Conservation (phyloP, 2,888 invertebrate species). For the Crocallis elinguaria region DNA sequence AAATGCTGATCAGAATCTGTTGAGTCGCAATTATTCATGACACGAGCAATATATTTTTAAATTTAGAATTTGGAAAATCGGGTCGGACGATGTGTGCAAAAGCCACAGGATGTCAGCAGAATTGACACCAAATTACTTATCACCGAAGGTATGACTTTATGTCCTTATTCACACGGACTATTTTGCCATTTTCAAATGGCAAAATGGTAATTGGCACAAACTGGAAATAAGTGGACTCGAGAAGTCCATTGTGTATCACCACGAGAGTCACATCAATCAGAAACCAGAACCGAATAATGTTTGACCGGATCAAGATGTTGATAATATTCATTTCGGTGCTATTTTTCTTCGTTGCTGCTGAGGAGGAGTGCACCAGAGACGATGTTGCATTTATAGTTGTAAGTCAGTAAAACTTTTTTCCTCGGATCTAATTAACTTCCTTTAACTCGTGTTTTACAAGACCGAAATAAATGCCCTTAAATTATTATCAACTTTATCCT, state of each 20-base stretch:
- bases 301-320: slow-evolving; percentile 29
- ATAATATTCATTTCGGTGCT: slow-evolving; percentile 20
- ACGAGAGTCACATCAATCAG: slow-evolving; percentile 24
- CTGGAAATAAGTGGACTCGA: slow-evolving; percentile 30
- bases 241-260: slow-evolving; percentile 27
- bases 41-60: too few relatives aligned
- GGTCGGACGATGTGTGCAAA: slow-evolving; percentile 7
- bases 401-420: too few relatives aligned
- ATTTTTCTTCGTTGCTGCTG: slow-evolving; percentile 14
- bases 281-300: slow-evolving; percentile 34
- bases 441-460: too few relatives aligned
- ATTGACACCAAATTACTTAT: slow-evolving; percentile 4
- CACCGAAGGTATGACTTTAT: slow-evolving; percentile 5
- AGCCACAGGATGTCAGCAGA: slow-evolving; percentile 14
- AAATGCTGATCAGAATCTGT: too few relatives aligned
- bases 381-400: slow-evolving; percentile 11
- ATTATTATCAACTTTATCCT: too few relatives aligned
- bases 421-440: too few relatives aligned
- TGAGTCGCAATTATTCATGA: too few relatives aligned
- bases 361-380: slow-evolving; percentile 17
- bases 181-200: slow-evolving; percentile 1
- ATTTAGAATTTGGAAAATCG: neutral
- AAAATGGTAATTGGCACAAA: slow-evolving; percentile 5
- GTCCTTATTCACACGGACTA: neutral
- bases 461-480: too few relatives aligned